These are phyloP conservation scores for Vombatus ursinus DNA, from an alignment of 2,113 vertebrate species.

Conservation along the genomic window DNA sequence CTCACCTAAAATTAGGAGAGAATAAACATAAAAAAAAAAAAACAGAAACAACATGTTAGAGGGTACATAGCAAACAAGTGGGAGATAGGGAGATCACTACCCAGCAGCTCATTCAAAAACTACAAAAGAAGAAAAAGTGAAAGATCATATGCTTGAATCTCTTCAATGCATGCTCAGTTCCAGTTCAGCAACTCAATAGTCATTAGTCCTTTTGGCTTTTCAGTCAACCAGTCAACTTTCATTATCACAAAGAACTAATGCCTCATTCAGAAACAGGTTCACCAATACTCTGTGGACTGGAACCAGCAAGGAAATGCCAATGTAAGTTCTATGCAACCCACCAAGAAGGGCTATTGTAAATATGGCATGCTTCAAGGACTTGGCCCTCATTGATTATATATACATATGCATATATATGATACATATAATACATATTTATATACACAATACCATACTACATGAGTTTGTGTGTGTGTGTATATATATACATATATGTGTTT, in stretches of 20 bases:
- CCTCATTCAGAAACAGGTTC: not conserved
- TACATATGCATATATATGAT: too few species aligned
- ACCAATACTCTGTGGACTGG: not conserved
- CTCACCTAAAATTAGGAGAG: not conserved
- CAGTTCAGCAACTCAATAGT: not conserved
- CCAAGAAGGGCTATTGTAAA: not conserved
- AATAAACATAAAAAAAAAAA: not conserved
- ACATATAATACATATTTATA: too few species aligned
- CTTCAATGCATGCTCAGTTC: not conserved
- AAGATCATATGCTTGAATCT: not conserved
- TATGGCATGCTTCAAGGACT: not conserved
- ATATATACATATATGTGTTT: not conserved
- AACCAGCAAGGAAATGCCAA: not conserved
- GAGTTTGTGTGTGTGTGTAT: too few species aligned
- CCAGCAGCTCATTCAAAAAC: not conserved
- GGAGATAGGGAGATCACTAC: not conserved
- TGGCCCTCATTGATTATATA: not conserved
- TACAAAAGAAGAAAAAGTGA: not conserved
- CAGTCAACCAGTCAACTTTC: not conserved
- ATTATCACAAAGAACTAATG: not conserved
- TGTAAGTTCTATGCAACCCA: not conserved
- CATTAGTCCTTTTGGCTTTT: not conserved
- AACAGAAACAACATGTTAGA: not conserved
- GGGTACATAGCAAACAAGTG: not conserved
- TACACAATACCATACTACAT: too few species aligned